These are phyloP conservation scores for Eupithecia tripunctaria DNA, from an alignment of 2,888 invertebrate genomes.

Conservation along the genomic window DNA sequence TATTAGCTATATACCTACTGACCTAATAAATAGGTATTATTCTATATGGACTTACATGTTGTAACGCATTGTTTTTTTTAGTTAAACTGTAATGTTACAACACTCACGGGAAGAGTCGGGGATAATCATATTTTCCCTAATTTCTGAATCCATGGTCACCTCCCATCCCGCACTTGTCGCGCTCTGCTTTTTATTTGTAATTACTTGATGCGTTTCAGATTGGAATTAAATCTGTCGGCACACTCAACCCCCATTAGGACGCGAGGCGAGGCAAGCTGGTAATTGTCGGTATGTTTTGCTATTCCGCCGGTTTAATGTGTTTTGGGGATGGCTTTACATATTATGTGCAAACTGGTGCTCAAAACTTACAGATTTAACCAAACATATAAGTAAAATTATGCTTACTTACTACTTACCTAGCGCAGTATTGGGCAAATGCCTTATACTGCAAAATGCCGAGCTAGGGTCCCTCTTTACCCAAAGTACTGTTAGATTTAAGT, in stretches of 20 bases:
- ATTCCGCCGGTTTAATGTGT: slow-evolving; percentile 4
- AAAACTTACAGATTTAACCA: neutral
- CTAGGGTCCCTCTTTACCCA: no score
- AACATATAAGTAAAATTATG: no score
- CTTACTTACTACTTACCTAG: no score
- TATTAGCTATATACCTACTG: no score
- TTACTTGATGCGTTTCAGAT: slow-evolving; percentile 80
- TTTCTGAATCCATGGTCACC: slow-evolving; percentile 47
- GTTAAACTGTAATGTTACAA: no score
- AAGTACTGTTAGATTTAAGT: no score
- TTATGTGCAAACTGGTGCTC: neutral
- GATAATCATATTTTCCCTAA: neutral
- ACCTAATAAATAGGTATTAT: no score
- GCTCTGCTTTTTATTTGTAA: slow-evolving; percentile 73
- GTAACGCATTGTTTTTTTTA: no score
- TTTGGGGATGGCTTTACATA: neutral
- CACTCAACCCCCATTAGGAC: slow-evolving; percentile 54
- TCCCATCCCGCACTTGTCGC: slow-evolving; percentile 62
- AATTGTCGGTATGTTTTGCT: slow-evolving; percentile 31
- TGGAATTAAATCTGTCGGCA: slow-evolving; percentile 75
- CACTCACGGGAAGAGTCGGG: no score
- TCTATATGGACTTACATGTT: no score
- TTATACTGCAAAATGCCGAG: no score
- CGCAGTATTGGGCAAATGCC: no score
- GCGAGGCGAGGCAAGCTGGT: slow-evolving; percentile 42